These are phyloP conservation scores for Malurus splendens DNA, from an alignment of 2,797 vertebrate genomes.

Conservation along the genomic window DNA sequence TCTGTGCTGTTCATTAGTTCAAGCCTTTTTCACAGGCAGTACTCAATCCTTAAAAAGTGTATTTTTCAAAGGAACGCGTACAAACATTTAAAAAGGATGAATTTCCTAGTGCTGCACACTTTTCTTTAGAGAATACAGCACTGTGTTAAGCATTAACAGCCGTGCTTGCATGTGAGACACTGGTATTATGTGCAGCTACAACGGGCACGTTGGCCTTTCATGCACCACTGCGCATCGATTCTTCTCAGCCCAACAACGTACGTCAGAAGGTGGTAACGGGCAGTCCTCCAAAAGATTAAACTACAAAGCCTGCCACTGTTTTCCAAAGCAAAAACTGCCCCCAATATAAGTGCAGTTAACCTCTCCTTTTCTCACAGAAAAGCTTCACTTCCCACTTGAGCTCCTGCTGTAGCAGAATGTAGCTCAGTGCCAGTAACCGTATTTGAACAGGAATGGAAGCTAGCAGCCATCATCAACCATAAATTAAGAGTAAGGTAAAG, in stretches of 20 bases:
- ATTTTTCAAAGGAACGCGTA: neutral
- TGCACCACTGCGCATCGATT: neutral
- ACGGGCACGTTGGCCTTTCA: neutral
- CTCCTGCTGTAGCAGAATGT: neutral
- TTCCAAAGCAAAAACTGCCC: neutral
- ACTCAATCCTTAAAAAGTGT: neutral
- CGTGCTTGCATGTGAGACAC: neutral
- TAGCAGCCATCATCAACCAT: neutral
- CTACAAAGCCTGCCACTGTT: constrained; percentile 18
- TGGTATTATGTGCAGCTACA: neutral
- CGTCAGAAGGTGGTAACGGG: constrained; percentile 14
- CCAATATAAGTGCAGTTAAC: constrained; percentile 11
- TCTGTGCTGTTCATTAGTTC: neutral
- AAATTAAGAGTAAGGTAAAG: neutral
- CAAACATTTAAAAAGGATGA: neutral
- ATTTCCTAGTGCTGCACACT: neutral
- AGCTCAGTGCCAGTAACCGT: neutral
- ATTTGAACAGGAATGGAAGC: neutral
- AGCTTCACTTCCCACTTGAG: neutral
- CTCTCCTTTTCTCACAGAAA: neutral
- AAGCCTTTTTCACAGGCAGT: neutral
- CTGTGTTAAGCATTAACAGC: constrained; percentile 1
- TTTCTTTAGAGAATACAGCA: neutral
- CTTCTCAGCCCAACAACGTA: neutral
- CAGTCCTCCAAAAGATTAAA: constrained; percentile 27